Evolutionary conservation across 2,888 invertebrate genomes (phyloP), one percentile per base, ranked within the genome.

Genomic region (Drymonia ruficornis): DNA sequence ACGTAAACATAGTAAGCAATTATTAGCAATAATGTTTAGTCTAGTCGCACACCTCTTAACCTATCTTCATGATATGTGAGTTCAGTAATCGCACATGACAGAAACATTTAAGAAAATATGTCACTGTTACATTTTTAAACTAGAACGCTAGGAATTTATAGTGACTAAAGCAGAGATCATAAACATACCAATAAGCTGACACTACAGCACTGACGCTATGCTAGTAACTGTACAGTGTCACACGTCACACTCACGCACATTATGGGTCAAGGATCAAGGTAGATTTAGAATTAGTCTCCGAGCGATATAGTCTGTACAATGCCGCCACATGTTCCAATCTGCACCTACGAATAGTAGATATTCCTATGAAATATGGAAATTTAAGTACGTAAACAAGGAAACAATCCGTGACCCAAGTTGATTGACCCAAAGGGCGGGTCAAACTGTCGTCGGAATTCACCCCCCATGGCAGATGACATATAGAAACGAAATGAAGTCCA

Each of bases 241-340:
- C 63, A 65, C 64, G 65, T 67, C 62, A 56, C 63, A 55, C 62
- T 55, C 56, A 53, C 60, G 31, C 43, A 53, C 44, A 57, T 75
- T 69, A 65, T 80, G 67, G 83, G 82, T 80, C 83, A 83, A 81
- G 83, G 83, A 73, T 75, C 63, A 59, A 61, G 52, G 63, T 61
- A 61, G 63, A 70, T 72, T 73, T 70, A 72, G 67, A 72, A 66
- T 65, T 52, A 43, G 49, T 59, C 57, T 61, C 31, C 49, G 54
- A 59, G 47, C 52, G 56, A n/a, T n/a, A n/a, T n/a, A 53, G 63
- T 67, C 63, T 52, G 50, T 56, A 45, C 50, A 59, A 51, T 49
- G 53, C 42, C 48, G 57, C 44, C 44, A 56, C 58, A 50, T 36
- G 42, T 42, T 42, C 42, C 18, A 16, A 38, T 13, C 18, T 42